These are phyloP conservation scores for Drosophila auraria DNA, from an alignment of 1,140 invertebrate species.

Conservation along the genomic window DNA sequence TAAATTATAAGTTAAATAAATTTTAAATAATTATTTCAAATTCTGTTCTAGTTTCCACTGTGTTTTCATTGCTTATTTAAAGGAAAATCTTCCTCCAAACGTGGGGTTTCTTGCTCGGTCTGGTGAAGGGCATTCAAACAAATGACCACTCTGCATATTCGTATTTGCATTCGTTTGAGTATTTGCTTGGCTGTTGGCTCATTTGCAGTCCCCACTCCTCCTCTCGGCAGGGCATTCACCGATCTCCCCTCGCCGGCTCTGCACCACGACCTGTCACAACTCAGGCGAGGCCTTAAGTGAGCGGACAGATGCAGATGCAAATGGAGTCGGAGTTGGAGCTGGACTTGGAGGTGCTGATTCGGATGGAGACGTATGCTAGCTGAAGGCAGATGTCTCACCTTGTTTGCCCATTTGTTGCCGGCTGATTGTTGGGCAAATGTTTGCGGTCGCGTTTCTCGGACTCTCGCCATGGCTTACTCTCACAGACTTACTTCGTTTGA, in stretches of 20 bases:
- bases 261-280: conserved; percentile 46
- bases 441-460: conserved; percentile 31
- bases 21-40: too few relatives aligned
- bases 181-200: conserved; percentile 31
- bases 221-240: conserved; percentile 39
- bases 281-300: conserved; percentile 23
- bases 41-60: background rate
- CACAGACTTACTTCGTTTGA: conserved; percentile 43
- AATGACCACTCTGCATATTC: conserved; percentile 37
- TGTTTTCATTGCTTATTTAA: background rate
- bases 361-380: conserved; percentile 6
- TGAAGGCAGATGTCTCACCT: conserved; percentile 29
- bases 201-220: conserved; percentile 20
- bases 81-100: conserved; percentile 4
- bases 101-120: background rate
- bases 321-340: background rate
- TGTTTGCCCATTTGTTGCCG: conserved; percentile 36
- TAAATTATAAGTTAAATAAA: too few relatives aligned
- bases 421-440: conserved; percentile 54
- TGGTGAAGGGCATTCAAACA: conserved; percentile 37
- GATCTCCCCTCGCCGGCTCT: conserved; percentile 3
- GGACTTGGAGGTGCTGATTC: background rate
- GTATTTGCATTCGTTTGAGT: conserved; percentile 33
- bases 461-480: conserved; percentile 52
- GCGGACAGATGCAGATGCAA: conserved; percentile 18